Evolutionary conservation across 2,113 vertebrate genomes (phyloP).

Genomic region (Fregata magnificens): DNA sequence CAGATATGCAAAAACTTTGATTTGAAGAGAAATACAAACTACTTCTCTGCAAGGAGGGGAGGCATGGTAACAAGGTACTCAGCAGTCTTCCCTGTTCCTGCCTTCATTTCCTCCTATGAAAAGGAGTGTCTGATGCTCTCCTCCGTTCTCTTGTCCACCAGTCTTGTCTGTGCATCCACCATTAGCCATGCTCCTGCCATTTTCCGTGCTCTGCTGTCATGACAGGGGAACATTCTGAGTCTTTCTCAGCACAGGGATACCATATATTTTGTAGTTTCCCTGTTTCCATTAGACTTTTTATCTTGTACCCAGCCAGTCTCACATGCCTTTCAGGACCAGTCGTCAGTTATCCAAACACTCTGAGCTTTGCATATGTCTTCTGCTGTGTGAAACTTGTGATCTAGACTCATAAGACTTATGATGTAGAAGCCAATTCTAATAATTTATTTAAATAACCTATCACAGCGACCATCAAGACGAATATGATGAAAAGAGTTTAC

Average conservation of each 20-base stretch:
- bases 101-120: not conserved
- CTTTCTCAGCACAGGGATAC: not conserved
- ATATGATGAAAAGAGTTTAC: not conserved
- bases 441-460: not conserved
- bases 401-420: not conserved
- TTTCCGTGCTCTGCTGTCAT: not conserved
- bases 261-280: not conserved
- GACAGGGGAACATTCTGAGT: not conserved
- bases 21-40: not conserved
- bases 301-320: not conserved
- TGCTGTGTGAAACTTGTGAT: not conserved
- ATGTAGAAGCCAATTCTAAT: not conserved
- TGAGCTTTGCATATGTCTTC: not conserved
- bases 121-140: not conserved
- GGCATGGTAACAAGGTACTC: not conserved
- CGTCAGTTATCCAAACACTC: not conserved
- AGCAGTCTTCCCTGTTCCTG: not conserved
- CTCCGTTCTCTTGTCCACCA: not conserved
- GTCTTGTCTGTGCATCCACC: not conserved
- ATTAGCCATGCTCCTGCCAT: not conserved
- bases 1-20: not conserved
- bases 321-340: not conserved
- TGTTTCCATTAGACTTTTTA: not conserved
- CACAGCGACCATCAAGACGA: not conserved
- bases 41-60: not conserved